Percentiles rank a stretch among this genome's conserved stretches.
phyloP scores from a whole-genome alignment of 92 coral and sea anemone genomes.

The Epizoanthus scotinus region DNA sequence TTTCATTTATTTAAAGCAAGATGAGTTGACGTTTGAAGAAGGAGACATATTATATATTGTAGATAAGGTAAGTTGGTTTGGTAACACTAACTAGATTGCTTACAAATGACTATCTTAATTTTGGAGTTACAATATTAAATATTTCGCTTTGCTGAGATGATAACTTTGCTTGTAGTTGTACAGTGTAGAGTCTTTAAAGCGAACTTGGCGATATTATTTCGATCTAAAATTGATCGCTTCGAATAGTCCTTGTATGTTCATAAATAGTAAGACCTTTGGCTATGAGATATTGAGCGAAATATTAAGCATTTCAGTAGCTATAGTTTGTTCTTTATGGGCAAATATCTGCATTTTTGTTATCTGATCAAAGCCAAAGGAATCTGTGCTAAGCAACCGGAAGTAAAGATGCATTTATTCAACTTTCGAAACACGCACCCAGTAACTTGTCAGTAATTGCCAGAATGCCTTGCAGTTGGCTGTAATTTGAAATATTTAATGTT shows the following conservation, averaged over 20 bases:
- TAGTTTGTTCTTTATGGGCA: neutral
- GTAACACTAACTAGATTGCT: neutral
- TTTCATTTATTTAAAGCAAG: constrained; percentile 67
- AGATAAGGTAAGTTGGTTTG: constrained; percentile 71
- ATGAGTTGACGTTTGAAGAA: constrained; percentile 96
- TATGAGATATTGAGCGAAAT: neutral
- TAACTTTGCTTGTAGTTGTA: neutral
- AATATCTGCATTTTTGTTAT: neutral
- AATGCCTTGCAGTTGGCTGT: too few relatives aligned
- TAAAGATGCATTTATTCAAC: constrained; percentile 10
- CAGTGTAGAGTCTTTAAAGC: too few relatives aligned
- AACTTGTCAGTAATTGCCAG: too few relatives aligned
- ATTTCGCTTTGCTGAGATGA: neutral
- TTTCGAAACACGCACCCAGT: neutral
- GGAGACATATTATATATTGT: constrained; percentile 93
- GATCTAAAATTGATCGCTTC: neutral
- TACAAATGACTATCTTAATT: neutral
- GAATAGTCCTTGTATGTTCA: neutral
- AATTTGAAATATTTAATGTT: too few relatives aligned
- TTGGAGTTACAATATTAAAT: neutral
- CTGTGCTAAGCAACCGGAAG: constrained; percentile 28
- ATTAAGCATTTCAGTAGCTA: neutral
- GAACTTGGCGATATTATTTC: neutral
- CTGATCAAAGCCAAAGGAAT: neutral
- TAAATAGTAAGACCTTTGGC: neutral